A percentile compares a stretch with the other conserved stretches of the same genome.
Conservation (phyloP, 2,113 vertebrate species). For the Zingel zingel region DNA sequence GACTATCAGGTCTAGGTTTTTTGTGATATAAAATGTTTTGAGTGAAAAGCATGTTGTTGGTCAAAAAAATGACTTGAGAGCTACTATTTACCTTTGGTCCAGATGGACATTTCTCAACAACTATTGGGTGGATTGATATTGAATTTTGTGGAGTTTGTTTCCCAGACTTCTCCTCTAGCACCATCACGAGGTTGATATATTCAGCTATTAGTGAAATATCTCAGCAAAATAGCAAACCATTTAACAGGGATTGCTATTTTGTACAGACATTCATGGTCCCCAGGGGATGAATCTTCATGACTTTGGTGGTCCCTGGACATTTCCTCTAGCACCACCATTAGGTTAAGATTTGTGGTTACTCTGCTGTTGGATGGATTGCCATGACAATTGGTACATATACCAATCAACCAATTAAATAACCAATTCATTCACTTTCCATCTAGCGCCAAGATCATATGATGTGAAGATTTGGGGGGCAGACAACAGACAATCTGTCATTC, state of each 20-base stretch:
- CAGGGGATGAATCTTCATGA: neutral
- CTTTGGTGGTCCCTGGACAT: neutral
- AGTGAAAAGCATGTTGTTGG: neutral
- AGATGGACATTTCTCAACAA: neutral
- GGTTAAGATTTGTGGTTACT: neutral
- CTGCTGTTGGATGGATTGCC: neutral
- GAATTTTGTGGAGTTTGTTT: neutral
- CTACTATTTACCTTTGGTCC: neutral
- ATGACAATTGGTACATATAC: neutral
- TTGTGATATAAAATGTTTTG: conserved; percentile 7
- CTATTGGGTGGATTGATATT: neutral
- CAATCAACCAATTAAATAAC: neutral
- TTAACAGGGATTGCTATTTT: neutral
- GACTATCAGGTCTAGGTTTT: conserved; percentile 23
- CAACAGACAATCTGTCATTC: neutral
- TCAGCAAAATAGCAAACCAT: neutral
- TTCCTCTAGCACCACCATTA: neutral
- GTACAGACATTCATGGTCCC: neutral
- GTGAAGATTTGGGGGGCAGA: neutral
- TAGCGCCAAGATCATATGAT: too few species aligned
- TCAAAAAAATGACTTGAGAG: neutral
- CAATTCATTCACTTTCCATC: neutral
- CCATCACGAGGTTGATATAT: neutral
- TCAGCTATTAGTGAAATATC: neutral
- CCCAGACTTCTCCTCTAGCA: neutral